Base-by-base conservation (phyloP, 1,140 invertebrate genomes). In the Nephotettix cincticeps region DNA sequence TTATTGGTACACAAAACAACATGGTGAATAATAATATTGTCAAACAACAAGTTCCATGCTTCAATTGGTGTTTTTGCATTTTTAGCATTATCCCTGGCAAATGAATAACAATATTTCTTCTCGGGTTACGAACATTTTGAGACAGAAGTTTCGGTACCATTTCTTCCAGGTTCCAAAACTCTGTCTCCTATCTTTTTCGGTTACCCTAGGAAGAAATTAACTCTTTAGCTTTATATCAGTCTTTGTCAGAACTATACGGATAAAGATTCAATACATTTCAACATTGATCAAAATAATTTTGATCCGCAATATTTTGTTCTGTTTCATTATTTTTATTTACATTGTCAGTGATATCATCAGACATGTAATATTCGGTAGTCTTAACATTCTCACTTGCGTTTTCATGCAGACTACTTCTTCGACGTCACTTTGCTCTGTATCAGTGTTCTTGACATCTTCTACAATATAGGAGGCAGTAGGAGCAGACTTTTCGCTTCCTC, bases 1-100 rank as follows among this genome's bases (percentile, higher is more conserved):
- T 73, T 69, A 72, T 78, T 78, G 29, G 76, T 78, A 36, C 25
- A 73, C 27, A 72, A 29, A 27, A 76, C 75, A 47, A 77, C 74
- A 63, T 65, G 72, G 43, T 71, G 51, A 14, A 77, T 58, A 65
- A 78, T 70, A 27, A 69, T 32, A 63, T 70, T 51, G 19, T 63
- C 58, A 70, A 76, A 61, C 70, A 78, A 78, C 17, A 72, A 68
- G 40, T 74, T 68, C 73, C 73, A 77, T 30, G 61, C 64, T 54
- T 78, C 72, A 21, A 77, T 14, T 36, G 45, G 19, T 23, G 73
- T 71, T 32, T 61, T 75, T 36, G 61, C 63, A 47, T 72, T 28
- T 70, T 71, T 43, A 13, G 74, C 77, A 51, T 56, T 56, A n/a
- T 23, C 51, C 51, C 51, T n/a, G 51, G 51, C 51, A 56, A 56